These are phyloP conservation scores for Drosophila chauvacae DNA, from an alignment of 1,140 invertebrate genomes.

Conservation along the genomic window DNA sequence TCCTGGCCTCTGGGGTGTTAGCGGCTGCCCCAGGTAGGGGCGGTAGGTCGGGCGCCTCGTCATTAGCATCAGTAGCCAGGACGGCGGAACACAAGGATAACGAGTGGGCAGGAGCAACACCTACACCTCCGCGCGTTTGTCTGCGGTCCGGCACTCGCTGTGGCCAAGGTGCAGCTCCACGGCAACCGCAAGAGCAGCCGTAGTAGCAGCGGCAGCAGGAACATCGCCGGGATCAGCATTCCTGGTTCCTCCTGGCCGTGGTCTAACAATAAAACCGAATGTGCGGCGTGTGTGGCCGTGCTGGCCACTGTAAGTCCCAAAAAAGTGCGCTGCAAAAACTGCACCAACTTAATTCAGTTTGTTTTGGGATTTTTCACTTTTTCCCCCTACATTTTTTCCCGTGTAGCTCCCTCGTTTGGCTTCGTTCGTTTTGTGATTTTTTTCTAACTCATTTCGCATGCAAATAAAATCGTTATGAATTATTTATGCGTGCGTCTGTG, in stretches of 20 bases:
- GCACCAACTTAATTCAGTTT: slow-evolving; percentile 71
- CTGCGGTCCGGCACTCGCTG: slow-evolving; percentile 69
- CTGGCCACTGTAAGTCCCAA: slow-evolving; percentile 43
- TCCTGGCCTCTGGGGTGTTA: slow-evolving; percentile 39
- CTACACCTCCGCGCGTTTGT: slow-evolving; percentile 73
- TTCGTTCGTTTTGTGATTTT: slow-evolving; percentile 40
- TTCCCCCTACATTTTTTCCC: slow-evolving; percentile 15
- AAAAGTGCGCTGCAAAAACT: slow-evolving; percentile 59
- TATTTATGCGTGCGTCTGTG: slow-evolving; percentile 74
- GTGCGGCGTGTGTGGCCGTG: slow-evolving; percentile 50
- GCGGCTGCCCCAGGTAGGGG: slow-evolving; percentile 36
- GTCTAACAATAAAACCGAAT: slow-evolving; percentile 76
- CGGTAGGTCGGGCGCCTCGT: slow-evolving; percentile 48
- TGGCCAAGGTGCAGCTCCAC: slow-evolving; percentile 67
- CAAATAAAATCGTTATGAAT: slow-evolving; percentile 81
- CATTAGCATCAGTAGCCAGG: slow-evolving; percentile 70
- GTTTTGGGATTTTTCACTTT: slow-evolving; percentile 54
- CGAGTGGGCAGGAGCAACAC: slow-evolving; percentile 16
- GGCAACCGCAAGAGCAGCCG: slow-evolving; percentile 55
- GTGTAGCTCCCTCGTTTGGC: slow-evolving; percentile 27
- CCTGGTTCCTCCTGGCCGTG: slow-evolving; percentile 28
- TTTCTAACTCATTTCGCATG: slow-evolving; percentile 78
- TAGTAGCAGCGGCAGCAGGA: slow-evolving; percentile 8
- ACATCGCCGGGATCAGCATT: slow-evolving; percentile 5
- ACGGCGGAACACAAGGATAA: slow-evolving; percentile 13